Evolutionary conservation across 1,140 invertebrate species (phyloP).

Genomic region (Hermetia illucens): DNA sequence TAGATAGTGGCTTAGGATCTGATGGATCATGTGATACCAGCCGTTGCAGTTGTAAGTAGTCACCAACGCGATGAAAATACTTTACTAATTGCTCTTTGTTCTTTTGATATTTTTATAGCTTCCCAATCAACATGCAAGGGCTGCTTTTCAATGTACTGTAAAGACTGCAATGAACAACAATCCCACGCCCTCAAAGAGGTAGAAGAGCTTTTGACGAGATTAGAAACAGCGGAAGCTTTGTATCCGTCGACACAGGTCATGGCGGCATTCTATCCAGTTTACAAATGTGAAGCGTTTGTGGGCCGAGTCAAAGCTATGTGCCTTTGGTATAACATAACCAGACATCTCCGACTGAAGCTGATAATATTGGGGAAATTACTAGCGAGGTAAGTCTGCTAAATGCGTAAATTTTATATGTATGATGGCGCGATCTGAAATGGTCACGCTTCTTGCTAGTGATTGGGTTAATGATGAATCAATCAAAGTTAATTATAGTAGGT

Average conservation of each 20-base stretch:
- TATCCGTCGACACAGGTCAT: constrained; percentile 77
- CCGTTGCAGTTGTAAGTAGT: too few species aligned
- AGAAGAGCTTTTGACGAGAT: constrained; percentile 47
- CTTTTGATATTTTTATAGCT: too few species aligned
- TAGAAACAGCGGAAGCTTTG: constrained; percentile 63
- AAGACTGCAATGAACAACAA: constrained; percentile 48
- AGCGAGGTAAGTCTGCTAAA: constrained; percentile 34
- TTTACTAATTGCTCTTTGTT: too few species aligned
- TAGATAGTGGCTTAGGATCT: constrained; percentile 21
- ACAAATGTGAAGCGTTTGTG: constrained; percentile 48
- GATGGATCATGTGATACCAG: too few species aligned
- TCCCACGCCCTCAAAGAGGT: constrained; percentile 59
- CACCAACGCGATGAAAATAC: too few species aligned
- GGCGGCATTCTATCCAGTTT: constrained; percentile 53
- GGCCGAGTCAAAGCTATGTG: constrained; percentile 64
- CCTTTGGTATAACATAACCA: constrained; percentile 81
- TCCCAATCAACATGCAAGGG: constrained; percentile 22
- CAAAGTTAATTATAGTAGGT: not conserved
- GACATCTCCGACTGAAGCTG: constrained; percentile 66
- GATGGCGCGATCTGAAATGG: not conserved
- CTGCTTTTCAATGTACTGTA: constrained; percentile 58
- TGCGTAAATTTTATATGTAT: not conserved
- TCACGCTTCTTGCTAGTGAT: not conserved
- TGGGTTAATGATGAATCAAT: not conserved
- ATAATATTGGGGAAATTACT: constrained; percentile 63